Evolutionary conservation across 2,888 invertebrate species (phyloP).

Genomic region (Pandemis corylana): DNA sequence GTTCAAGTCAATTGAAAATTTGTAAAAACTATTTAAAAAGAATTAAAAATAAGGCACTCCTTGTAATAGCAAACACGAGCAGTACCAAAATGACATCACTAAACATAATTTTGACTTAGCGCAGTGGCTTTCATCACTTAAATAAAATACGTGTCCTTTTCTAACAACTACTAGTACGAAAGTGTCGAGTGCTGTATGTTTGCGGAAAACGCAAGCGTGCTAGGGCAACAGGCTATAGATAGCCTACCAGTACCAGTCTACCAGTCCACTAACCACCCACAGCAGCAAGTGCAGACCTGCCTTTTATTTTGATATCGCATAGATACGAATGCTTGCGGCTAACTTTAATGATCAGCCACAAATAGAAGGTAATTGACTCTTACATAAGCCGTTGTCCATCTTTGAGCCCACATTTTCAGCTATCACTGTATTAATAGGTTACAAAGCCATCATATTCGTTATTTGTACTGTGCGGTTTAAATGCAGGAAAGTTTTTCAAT

Average conservation of each 20-base stretch:
- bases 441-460: no score
- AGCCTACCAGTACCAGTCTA: conserved; percentile 5
- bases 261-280: conserved; percentile 6
- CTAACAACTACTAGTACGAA: neutral
- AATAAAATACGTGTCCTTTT: neutral
- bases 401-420: neutral
- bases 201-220: neutral
- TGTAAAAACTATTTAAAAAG: neutral
- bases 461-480: no score
- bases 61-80: neutral
- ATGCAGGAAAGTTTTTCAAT: no score
- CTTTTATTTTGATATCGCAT: conserved; percentile 11
- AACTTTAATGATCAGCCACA: conserved; percentile 1
- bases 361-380: neutral
- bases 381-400: neutral
- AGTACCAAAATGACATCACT: neutral
- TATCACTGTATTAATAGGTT: no score
- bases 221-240: conserved; percentile 1
- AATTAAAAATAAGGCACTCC: neutral
- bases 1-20: no score
- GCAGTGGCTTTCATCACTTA: neutral
- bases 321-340: conserved; percentile 10
- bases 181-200: neutral
- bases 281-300: conserved; percentile 5
- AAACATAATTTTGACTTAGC: neutral